phyloP scores from a whole-genome alignment of 1,140 invertebrate genomes.

The Meteorus sp. region DNA sequence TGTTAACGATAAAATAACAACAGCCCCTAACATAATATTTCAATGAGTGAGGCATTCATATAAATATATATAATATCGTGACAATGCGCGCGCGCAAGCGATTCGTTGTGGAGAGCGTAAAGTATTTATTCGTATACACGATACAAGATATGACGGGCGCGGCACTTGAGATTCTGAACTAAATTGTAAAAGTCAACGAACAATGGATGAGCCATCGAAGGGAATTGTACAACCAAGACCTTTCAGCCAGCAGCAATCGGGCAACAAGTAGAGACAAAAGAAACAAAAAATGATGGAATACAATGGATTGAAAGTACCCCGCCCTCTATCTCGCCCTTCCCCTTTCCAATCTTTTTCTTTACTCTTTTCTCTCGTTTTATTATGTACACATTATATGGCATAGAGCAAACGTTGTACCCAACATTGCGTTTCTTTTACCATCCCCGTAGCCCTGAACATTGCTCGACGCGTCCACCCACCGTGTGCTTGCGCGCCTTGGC shows the following conservation, averaged over 20 bases:
- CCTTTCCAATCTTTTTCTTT: conserved; percentile 17
- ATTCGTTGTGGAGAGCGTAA: conserved; percentile 9
- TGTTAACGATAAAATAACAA: conserved; percentile 21
- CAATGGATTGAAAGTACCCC: conserved; percentile 35
- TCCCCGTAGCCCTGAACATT: conserved; percentile 18
- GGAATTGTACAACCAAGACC: conserved; percentile 38
- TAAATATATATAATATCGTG: too few relatives aligned
- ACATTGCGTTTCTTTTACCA: conserved; percentile 22
- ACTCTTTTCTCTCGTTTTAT: conserved; percentile 17
- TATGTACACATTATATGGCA: not conserved
- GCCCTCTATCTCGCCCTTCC: conserved; percentile 29
- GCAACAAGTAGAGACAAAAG: conserved; percentile 45
- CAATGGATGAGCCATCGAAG: conserved; percentile 39
- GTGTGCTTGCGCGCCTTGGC: conserved; percentile 37
- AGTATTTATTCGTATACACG: too few relatives aligned
- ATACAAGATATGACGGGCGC: conserved; percentile 47
- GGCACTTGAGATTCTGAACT: conserved; percentile 10
- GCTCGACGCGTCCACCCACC: conserved; percentile 31
- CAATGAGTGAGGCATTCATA: conserved; percentile 48
- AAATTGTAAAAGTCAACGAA: conserved; percentile 52
- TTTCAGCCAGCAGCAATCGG: conserved; percentile 51
- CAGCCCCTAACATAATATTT: conserved; percentile 36
- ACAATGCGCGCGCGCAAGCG: conserved; percentile 31
- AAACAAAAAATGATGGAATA: conserved; percentile 31
- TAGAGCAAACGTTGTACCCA: too few relatives aligned